These are phyloP conservation scores for Radopholus similis DNA, from an alignment of 1,140 invertebrate species.

Conservation along the genomic window DNA sequence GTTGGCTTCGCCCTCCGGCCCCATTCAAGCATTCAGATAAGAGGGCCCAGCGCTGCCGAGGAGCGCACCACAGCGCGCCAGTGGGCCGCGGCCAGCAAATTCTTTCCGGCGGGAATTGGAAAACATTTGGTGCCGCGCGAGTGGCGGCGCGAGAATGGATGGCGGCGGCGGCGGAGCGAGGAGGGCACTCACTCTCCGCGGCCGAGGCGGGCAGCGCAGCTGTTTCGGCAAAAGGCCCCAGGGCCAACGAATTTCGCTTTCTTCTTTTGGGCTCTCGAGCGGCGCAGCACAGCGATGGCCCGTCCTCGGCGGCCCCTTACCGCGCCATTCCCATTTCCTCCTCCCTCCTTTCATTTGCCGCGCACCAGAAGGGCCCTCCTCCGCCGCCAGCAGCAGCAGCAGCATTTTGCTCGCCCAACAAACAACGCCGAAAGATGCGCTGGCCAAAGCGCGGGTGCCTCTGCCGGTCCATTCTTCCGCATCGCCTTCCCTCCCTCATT, in stretches of 20 bases:
- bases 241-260: not conserved
- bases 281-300: not conserved
- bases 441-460: too few species aligned
- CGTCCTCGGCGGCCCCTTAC: not conserved
- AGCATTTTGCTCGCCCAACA: too few species aligned
- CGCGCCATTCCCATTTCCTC: not conserved
- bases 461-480: too few species aligned
- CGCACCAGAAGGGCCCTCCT: too few species aligned
- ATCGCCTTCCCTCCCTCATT: too few species aligned
- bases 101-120: not conserved
- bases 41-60: not conserved
- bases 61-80: too few species aligned
- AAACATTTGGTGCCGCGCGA: slow-evolving; percentile 1
- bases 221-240: not conserved
- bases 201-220: not conserved
- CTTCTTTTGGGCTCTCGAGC: not conserved
- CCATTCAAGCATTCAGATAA: not conserved
- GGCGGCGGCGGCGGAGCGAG: not conserved
- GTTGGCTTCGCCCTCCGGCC: not conserved
- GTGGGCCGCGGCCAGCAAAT: too few species aligned
- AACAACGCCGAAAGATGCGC: too few species aligned
- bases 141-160: not conserved
- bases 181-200: not conserved
- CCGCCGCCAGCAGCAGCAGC: too few species aligned
- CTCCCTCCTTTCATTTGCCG: too few species aligned